phyloP scores from a whole-genome alignment of 2,888 invertebrate genomes.

The Thysanoteuthis rhombus region DNA sequence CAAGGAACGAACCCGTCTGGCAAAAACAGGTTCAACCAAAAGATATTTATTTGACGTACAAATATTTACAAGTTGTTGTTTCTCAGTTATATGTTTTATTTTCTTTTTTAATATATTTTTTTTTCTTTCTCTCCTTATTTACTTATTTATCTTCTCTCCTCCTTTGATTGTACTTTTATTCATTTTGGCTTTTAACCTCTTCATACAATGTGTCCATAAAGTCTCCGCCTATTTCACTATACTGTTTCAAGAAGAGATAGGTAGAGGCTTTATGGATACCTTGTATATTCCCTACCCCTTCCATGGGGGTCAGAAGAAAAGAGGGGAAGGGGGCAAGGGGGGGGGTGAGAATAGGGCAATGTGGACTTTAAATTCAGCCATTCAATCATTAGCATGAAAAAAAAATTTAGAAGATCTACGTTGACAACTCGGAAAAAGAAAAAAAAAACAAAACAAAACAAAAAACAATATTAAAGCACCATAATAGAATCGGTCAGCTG shows the following conservation, averaged over 20 bases:
- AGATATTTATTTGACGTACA: conserved; percentile 12
- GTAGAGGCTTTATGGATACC: too few relatives aligned
- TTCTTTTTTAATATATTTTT: background rate
- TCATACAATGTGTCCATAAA: too few relatives aligned
- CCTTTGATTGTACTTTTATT: background rate
- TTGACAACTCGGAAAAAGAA: too few relatives aligned
- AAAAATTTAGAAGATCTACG: too few relatives aligned
- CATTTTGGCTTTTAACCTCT: background rate
- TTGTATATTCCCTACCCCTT: background rate
- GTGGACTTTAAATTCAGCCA: background rate
- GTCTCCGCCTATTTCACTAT: too few relatives aligned
- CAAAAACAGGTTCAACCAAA: background rate
- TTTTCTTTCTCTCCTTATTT: background rate
- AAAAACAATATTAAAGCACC: too few relatives aligned
- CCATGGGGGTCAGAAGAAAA: background rate
- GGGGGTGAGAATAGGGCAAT: background rate
- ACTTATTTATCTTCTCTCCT: background rate
- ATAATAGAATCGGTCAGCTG: too few relatives aligned
- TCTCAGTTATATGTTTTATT: background rate
- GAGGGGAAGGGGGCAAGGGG: background rate
- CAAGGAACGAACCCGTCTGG: background rate
- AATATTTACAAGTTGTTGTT: conserved; percentile 1
- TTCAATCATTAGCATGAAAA: too few relatives aligned
- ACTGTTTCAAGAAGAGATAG: too few relatives aligned
- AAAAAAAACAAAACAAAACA: too few relatives aligned